Evolutionary conservation across 2,113 vertebrate genomes (phyloP).

Genomic region (Tetrao urogallus): DNA sequence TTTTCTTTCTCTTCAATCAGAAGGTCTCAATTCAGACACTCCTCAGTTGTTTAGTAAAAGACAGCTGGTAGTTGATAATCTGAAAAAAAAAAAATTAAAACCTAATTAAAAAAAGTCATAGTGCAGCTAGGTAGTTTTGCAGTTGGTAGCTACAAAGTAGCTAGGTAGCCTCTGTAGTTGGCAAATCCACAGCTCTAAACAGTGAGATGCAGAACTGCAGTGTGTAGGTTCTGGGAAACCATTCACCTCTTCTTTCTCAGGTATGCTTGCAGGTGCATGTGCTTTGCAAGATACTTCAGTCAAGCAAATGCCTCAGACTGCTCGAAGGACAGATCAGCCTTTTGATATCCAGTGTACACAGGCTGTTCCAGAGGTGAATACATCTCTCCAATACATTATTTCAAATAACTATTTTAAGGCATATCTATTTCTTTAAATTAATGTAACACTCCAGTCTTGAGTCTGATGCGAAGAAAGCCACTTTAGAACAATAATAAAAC

Average conservation of each 20-base stretch:
- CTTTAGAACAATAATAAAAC: neutral
- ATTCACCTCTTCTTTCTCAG: constrained; percentile 42
- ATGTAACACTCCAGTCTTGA: neutral
- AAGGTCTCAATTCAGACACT: neutral
- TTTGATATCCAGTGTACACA: neutral
- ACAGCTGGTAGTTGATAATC: neutral
- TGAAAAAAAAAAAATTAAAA: neutral
- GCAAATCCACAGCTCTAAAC: neutral
- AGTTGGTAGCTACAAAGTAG: too few relatives aligned
- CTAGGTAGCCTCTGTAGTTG: neutral
- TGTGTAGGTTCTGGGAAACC: neutral
- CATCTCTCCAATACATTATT: neutral
- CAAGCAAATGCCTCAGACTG: neutral
- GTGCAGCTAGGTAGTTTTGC: neutral
- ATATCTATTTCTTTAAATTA: neutral
- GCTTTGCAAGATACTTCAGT: constrained; percentile 60
- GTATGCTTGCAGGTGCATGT: constrained; percentile 71
- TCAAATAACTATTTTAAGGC: neutral
- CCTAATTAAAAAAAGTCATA: neutral
- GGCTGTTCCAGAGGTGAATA: constrained; percentile 43
- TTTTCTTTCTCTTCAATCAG: neutral
- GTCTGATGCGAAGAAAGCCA: neutral
- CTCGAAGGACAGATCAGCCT: neutral
- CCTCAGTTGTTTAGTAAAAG: neutral
- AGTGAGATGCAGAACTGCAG: neutral